phyloP scores from a whole-genome alignment of 2,888 invertebrate genomes.

The Acleris sparsana region DNA sequence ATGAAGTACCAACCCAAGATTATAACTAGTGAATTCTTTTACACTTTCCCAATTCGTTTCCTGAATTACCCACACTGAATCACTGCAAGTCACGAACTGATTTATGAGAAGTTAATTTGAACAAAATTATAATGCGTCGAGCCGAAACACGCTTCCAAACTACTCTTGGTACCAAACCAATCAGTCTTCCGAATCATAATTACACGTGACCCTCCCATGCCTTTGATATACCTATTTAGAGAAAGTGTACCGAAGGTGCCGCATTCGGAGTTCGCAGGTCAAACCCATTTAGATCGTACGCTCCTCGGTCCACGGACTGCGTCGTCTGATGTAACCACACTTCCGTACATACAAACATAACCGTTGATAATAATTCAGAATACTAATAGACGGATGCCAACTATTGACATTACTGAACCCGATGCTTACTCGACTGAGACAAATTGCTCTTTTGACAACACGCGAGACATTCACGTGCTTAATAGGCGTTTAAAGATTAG shows the following conservation, averaged over 20 bases:
- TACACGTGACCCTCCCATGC: conserved; percentile 23
- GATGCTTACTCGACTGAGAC: conserved; percentile 32
- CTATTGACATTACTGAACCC: conserved; percentile 31
- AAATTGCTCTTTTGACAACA: conserved; percentile 29
- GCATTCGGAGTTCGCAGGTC: conserved; percentile 50
- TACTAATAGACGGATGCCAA: conserved; percentile 31
- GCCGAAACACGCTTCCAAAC: conserved; percentile 11
- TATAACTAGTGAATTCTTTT: conserved; percentile 28
- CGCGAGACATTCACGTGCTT: conserved; percentile 6
- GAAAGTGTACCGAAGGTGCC: conserved; percentile 46
- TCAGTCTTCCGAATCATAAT: conserved; percentile 26
- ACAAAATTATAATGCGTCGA: conserved; percentile 8
- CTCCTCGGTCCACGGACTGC: conserved; percentile 34
- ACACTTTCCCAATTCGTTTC: conserved; percentile 31
- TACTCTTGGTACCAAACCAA: conserved; percentile 22
- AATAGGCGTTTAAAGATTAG: conserved; percentile 21
- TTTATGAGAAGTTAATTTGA: conserved; percentile 15
- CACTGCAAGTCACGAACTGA: conserved; percentile 20
- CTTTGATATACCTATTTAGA: conserved; percentile 35
- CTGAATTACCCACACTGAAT: conserved; percentile 19
- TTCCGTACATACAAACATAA: conserved; percentile 41
- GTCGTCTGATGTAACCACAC: conserved; percentile 43
- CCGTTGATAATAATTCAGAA: conserved; percentile 34
- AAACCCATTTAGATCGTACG: conserved; percentile 43
- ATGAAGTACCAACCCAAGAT: conserved; percentile 24